Conservation (phyloP, 2,797 vertebrate genomes). For the Arremon aurantiirostris region DNA sequence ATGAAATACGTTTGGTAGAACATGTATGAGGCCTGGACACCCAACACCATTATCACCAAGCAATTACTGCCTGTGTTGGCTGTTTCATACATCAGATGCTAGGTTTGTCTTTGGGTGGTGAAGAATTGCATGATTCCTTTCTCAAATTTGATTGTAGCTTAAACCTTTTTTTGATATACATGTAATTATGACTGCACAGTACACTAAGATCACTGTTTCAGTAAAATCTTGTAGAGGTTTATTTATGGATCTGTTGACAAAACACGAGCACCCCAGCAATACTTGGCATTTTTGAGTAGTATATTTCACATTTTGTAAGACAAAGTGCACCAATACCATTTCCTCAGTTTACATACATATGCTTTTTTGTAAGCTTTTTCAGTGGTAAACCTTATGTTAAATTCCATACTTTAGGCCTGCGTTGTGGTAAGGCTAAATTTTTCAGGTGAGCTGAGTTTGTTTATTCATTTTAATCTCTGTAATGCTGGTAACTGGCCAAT, state of each 20-base stretch:
- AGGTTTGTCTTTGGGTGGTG: neutral
- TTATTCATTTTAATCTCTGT: neutral
- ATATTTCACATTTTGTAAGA: neutral
- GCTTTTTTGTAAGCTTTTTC: neutral
- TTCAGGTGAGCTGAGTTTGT: neutral
- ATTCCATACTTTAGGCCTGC: neutral
- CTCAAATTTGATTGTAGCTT: neutral
- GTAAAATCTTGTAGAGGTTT: neutral
- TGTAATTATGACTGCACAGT: neutral
- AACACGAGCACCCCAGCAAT: neutral
- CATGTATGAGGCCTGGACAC: too few relatives aligned
- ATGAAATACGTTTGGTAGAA: neutral
- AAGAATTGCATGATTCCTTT: neutral
- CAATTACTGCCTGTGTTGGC: neutral
- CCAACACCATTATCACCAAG: neutral
- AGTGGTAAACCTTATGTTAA: neutral
- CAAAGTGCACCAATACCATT: neutral
- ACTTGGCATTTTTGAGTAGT: neutral
- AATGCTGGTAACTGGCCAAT: neutral
- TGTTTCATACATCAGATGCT: neutral
- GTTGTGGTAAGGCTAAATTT: neutral
- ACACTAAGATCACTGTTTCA: neutral
- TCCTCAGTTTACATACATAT: neutral
- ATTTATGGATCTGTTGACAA: neutral
- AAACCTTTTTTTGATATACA: too few relatives aligned